A percentile compares a stretch with the other conserved stretches of the same genome.
phyloP scores from a whole-genome alignment of 2,113 vertebrate genomes.

The Blennius ocellaris region DNA sequence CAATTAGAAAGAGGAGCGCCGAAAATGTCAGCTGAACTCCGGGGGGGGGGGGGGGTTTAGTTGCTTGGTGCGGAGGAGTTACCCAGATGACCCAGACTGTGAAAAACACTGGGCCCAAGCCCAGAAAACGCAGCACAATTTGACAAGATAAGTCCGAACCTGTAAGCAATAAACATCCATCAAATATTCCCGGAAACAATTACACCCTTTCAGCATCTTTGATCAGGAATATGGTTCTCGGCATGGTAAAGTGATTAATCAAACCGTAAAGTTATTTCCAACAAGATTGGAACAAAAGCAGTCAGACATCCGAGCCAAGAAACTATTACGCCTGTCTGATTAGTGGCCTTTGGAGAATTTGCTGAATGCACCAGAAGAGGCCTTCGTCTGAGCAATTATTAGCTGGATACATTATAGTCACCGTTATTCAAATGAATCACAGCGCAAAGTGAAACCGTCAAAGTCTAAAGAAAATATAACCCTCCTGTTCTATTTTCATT shows the following conservation, averaged over 20 bases:
- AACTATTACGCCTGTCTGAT: conserved; percentile 69
- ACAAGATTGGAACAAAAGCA: conserved; percentile 57
- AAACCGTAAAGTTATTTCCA: conserved; percentile 56
- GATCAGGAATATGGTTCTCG: conserved; percentile 52
- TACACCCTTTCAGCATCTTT: conserved; percentile 57
- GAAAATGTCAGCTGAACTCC: conserved; percentile 56
- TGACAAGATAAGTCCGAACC: conserved; percentile 66
- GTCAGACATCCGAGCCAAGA: conserved; percentile 58
- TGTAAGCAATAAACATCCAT: conserved; percentile 61
- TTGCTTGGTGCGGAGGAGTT: conserved; percentile 59
- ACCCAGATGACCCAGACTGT: conserved; percentile 59
- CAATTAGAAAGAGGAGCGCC: conserved; percentile 56
- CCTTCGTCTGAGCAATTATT: conserved; percentile 58
- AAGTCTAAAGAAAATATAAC: conserved; percentile 60
- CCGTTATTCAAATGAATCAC: conserved; percentile 58
- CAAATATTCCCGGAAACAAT: conserved; percentile 63
- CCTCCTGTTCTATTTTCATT: conserved; percentile 46
- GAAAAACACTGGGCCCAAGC: conserved; percentile 38
- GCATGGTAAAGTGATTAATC: conserved; percentile 60
- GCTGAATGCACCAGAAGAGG: conserved; percentile 49
- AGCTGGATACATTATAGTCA: conserved; percentile 54
- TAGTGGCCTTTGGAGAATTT: conserved; percentile 69
- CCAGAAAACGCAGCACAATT: conserved; percentile 46
- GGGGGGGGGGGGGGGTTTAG: conserved; percentile 15
- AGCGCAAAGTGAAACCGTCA: conserved; percentile 38